phyloP scores from a whole-genome alignment of 2,113 vertebrate genomes.

The Strix uralensis region DNA sequence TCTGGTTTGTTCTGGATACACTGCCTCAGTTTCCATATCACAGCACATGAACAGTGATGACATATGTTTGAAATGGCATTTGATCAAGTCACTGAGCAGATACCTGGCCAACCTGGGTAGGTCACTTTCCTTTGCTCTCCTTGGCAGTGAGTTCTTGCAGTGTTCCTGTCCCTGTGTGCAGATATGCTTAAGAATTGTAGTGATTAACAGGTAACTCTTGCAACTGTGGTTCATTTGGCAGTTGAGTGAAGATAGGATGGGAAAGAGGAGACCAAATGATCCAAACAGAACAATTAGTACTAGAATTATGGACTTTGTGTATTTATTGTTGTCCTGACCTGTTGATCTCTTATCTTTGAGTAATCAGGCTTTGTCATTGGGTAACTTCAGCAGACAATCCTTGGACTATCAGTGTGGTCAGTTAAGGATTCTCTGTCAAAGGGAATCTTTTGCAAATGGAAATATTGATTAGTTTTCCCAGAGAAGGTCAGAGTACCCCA shows the following conservation, averaged over 20 bases:
- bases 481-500: background rate
- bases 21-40: background rate
- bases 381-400: background rate
- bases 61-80: slow-evolving; percentile 15
- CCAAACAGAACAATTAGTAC: background rate
- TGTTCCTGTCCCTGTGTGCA: background rate
- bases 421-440: background rate
- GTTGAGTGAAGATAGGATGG: background rate
- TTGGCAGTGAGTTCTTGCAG: background rate
- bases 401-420: background rate
- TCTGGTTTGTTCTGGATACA: background rate
- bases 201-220: background rate
- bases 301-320: background rate
- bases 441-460: background rate
- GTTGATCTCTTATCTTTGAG: background rate
- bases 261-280: background rate
- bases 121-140: background rate
- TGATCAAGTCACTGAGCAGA: background rate
- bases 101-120: background rate
- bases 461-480: background rate
- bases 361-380: background rate
- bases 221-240: background rate
- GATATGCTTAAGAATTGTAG: background rate
- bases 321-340: slow-evolving; percentile 2
- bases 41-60: background rate